Base-by-base conservation (phyloP, 2,797 vertebrate genomes). In the Cynopterus sphinx region DNA sequence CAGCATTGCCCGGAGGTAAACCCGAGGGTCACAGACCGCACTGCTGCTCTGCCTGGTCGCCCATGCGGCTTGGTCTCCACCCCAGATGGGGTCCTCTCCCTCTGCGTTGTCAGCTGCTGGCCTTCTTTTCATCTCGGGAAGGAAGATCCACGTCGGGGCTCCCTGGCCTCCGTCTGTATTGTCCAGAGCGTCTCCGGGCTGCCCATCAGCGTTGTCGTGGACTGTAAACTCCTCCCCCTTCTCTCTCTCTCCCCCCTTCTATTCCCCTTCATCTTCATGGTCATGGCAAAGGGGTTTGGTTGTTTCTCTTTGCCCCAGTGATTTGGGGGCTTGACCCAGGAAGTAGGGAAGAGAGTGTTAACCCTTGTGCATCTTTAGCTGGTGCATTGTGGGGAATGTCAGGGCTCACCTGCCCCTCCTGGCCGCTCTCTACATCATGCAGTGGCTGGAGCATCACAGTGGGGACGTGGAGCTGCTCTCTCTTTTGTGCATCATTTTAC, bases 21-120 rank as follows among this genome's bases (percentile, higher is more conserved):
- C n/a, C 43, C 12, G 21, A 5, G 10, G 2, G 33, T 67, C 82
- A 13, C 11, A 57, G 84, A 16, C 28, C 17, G 33, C 11, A n/a
- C 0, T 5, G 39, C 73, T 5, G 1, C 0, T 0, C 31, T 11
- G 33, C 31, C 67, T 0, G 1, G 59, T 28, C 61, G 73, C 24
- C 43, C 65, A 19, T 4, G 33, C 41, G 65, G 59, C 26, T 43
- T 26, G 1, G 39, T 17, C 43, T 70, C 43, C 7, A 49, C 2
- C 19, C 49, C 28, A 24, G 15, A 6, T 17, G 21, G 33, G 41
- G 10, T 70, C 21, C 33, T 74, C 71, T 74, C 46, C 74, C 5
- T 74, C 3, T 10, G 22, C n/a, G 67, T 33, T 43, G 36, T 16
- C 22, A 3, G 9, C 10, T 65, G 36, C 46, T 63, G 43, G 61